Evolutionary conservation across 1,140 invertebrate species (phyloP), one percentile per base, ranked within the genome.

Genomic region (Drosophila kikkawai): DNA sequence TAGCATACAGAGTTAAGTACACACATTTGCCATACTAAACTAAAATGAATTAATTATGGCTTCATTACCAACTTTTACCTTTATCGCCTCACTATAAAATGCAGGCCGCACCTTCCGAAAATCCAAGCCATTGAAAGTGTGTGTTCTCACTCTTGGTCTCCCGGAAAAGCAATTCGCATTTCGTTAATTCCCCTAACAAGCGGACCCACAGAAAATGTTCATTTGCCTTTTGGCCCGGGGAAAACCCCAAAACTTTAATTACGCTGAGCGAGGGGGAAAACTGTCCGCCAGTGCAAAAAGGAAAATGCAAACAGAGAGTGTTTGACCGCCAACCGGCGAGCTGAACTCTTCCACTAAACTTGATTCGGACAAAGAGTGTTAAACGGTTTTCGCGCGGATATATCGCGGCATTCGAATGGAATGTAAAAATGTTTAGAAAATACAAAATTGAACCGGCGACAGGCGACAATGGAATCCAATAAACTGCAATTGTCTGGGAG

Each of bases 401-500:
- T 61, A 48, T 34, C 34, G 39, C 41, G 12, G 50, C 22, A 39
- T 13, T 13, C 34, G 39, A 45, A 41, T 50, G 44, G 63, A 69
- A 68, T 73, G 76, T 69, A 74, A 80, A 86, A 87, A 84, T 88
- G 80, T 87, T 87, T 88, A 78, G 81, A 82, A 87, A 87, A 88
- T 87, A 84, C 80, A 84, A 80, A 80, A 79, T 63, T 60, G 51
- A 74, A 63, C 26, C 41, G 55, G 41, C 63, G 65, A 69, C 69
- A 65, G 84, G 48, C 80, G 76, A 83, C 84, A 63, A 79, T 75
- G 77, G 73, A 70, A 90, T 84, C 73, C 85, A 88, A 88, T 88
- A 88, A 90, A 75, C 85, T 88, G 61, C 74, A 75, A 57, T 42
- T 39, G 45, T 65, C 26, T 26, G 55, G 51, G 41, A 51, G 29